phyloP scores from a whole-genome alignment of 2,888 invertebrate species.

The Epinotia bilunana region DNA sequence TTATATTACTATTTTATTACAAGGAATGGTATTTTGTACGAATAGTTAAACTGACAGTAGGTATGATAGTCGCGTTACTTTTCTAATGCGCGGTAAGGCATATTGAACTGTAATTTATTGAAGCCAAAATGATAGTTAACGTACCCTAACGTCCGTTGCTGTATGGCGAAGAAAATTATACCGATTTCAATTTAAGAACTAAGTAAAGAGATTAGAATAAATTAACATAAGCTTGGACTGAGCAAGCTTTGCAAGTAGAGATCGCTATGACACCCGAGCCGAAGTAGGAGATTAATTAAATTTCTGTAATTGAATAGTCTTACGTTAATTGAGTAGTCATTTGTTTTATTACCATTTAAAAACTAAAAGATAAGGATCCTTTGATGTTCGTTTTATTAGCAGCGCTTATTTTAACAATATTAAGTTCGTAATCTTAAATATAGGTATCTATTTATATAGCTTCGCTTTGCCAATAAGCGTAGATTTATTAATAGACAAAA shows the following conservation, averaged over 20 bases:
- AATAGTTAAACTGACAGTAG: too few species aligned
- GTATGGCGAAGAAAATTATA: too few species aligned
- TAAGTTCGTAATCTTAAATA: too few species aligned
- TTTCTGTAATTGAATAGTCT: conserved; percentile 16
- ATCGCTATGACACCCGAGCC: conserved; percentile 16
- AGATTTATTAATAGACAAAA: too few species aligned
- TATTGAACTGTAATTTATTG: too few species aligned
- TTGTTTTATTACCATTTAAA: conserved; percentile 4
- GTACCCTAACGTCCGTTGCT: too few species aligned
- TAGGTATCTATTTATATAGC: too few species aligned
- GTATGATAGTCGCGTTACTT: too few species aligned
- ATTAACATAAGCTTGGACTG: conserved; percentile 4
- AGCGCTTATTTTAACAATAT: not conserved
- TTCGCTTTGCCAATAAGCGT: too few species aligned
- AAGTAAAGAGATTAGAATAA: not conserved
- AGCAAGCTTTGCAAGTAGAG: conserved; percentile 1
- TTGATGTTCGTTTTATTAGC: not conserved
- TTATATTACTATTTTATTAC: not conserved
- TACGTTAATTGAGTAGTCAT: conserved; percentile 26
- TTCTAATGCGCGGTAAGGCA: too few species aligned
- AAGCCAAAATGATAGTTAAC: too few species aligned
- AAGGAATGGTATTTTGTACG: not conserved
- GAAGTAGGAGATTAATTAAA: conserved; percentile 32
- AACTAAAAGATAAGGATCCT: not conserved
- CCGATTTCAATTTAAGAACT: not conserved